Percentiles rank a stretch among this genome's conserved stretches.
phyloP scores from a whole-genome alignment of 2,113 vertebrate species.

The Rhinogobius similis region DNA sequence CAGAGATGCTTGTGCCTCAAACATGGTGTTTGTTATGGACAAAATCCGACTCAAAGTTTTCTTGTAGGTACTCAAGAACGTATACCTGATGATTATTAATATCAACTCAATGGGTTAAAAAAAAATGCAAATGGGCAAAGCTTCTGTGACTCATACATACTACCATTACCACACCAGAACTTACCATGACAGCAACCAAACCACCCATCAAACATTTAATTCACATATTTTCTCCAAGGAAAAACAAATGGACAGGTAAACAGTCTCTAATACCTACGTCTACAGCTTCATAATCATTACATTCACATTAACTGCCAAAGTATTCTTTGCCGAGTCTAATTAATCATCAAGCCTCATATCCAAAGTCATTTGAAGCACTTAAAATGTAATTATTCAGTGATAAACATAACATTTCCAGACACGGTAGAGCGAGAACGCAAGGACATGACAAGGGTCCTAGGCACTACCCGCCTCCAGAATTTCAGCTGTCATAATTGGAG shows the following conservation, averaged over 20 bases:
- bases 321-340: constrained; percentile 58
- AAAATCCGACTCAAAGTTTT: too few relatives aligned
- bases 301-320: constrained; percentile 55
- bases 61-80: too few relatives aligned
- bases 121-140: too few relatives aligned
- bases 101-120: too few relatives aligned
- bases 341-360: constrained; percentile 69
- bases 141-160: too few relatives aligned
- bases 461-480: constrained; percentile 43
- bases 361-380: constrained; percentile 72
- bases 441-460: constrained; percentile 40
- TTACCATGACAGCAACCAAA: not conserved
- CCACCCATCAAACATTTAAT: not conserved
- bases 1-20: too few relatives aligned
- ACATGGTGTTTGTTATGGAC: too few relatives aligned
- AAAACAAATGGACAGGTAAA: not conserved
- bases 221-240: not conserved
- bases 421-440: constrained; percentile 48
- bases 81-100: too few relatives aligned
- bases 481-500: constrained; percentile 49
- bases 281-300: constrained; percentile 54
- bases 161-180: not conserved
- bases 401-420: constrained; percentile 68
- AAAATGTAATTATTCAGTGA: constrained; percentile 74
- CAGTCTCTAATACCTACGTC: constrained; percentile 28